phyloP scores from a whole-genome alignment of 2,797 vertebrate genomes.

The Loris lydekkerianus region DNA sequence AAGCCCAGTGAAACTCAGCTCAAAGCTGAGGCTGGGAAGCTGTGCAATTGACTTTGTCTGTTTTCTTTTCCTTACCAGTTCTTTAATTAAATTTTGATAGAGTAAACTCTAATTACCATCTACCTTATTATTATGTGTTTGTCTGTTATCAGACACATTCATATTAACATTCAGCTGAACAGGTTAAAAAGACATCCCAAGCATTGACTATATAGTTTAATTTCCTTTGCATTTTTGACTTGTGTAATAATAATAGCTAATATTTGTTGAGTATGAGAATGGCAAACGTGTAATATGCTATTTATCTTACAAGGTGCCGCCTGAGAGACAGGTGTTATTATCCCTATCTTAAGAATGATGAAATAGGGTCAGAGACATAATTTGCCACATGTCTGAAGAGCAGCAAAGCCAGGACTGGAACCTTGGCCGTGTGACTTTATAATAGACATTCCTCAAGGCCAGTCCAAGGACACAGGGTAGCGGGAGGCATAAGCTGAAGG shows the following conservation, averaged over 20 bases:
- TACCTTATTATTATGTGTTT: not conserved
- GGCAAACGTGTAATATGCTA: not conserved
- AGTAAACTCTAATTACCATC: conserved; percentile 33
- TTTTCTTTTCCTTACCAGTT: conserved; percentile 18
- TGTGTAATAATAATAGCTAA: not conserved
- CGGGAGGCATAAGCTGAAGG: not conserved
- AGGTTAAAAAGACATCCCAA: conserved; percentile 29
- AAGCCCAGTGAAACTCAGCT: not conserved
- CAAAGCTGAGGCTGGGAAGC: conserved; percentile 7
- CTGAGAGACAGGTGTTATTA: not conserved
- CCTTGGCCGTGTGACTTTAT: not conserved
- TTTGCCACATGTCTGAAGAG: conserved; percentile 13
- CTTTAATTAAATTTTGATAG: conserved; percentile 48
- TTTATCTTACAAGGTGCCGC: not conserved
- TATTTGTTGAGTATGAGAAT: not conserved
- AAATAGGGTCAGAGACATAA: conserved; percentile 20
- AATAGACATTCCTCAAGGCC: not conserved
- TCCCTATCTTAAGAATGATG: conserved; percentile 49
- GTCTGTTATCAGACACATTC: not conserved
- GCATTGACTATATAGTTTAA: not conserved
- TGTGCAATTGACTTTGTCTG: not conserved
- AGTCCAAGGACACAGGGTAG: conserved; percentile 6
- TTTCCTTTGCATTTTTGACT: conserved; percentile 20
- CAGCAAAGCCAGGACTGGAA: not conserved
- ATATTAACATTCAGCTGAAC: not conserved